Evolutionary conservation across 2,888 invertebrate species (phyloP).

Genomic region (Campoletis raptor): DNA sequence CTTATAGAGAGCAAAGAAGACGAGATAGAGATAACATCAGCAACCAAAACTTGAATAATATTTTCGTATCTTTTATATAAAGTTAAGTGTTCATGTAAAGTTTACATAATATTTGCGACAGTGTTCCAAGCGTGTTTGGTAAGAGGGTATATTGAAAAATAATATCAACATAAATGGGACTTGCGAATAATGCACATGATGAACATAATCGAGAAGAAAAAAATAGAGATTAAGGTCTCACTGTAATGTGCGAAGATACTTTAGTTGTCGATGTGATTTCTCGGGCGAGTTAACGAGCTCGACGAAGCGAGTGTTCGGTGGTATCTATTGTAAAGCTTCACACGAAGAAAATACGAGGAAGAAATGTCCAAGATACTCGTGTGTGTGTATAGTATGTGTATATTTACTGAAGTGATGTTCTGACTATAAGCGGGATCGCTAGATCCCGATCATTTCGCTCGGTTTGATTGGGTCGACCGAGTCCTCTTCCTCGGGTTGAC

Average conservation of each 20-base stretch:
- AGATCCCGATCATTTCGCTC: constrained; percentile 71
- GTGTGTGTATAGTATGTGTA: constrained; percentile 1
- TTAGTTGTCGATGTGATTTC: constrained; percentile 52
- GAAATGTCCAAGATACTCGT: constrained; percentile 38
- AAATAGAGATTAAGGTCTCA: constrained; percentile 21
- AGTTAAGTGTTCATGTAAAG: too few species aligned
- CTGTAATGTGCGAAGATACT: constrained; percentile 46
- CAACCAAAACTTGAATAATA: too few species aligned
- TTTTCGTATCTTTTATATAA: too few species aligned
- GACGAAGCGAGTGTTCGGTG: constrained; percentile 47
- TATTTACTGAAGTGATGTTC: constrained; percentile 6
- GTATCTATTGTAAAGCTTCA: constrained; percentile 34
- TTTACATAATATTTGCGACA: too few species aligned
- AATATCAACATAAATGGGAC: not conserved
- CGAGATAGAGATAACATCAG: too few species aligned
- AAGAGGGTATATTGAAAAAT: too few species aligned
- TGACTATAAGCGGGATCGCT: constrained; percentile 35
- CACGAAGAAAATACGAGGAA: constrained; percentile 39
- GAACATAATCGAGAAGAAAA: constrained; percentile 11
- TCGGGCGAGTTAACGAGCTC: constrained; percentile 64
- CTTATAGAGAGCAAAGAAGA: too few species aligned
- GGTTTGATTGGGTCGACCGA: constrained; percentile 70
- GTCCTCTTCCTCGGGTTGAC: constrained; percentile 76
- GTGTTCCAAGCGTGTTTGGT: too few species aligned
- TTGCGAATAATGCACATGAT: not conserved